Conservation (phyloP, 2,888 invertebrate species). For the Xanthorhoe spadicearia region DNA sequence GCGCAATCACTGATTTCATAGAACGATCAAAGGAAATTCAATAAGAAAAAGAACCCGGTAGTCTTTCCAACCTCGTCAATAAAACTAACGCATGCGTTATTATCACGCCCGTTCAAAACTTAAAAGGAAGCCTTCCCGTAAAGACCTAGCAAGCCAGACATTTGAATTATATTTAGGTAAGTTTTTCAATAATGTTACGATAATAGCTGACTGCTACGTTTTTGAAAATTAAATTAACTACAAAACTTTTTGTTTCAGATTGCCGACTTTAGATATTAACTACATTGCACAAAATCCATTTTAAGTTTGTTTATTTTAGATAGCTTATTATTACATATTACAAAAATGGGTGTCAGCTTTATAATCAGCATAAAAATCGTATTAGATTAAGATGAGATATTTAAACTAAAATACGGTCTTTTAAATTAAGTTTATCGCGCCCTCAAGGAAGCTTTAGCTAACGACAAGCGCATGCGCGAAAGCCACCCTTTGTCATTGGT, state of each 20-base stretch:
- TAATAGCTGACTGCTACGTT: background rate
- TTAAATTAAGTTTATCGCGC: conserved; percentile 2
- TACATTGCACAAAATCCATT: background rate
- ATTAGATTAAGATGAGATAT: too few species aligned
- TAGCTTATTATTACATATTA: background rate
- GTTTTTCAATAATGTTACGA: background rate
- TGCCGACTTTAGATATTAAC: background rate
- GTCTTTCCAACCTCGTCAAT: background rate
- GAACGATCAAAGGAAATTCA: background rate
- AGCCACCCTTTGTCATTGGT: background rate
- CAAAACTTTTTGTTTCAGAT: background rate
- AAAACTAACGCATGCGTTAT: conserved; percentile 23
- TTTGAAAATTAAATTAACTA: background rate
- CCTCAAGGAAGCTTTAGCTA: conserved; percentile 1
- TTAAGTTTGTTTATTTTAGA: background rate
- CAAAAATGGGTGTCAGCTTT: background rate
- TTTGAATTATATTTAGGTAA: background rate
- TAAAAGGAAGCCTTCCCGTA: background rate
- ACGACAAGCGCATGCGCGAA: conserved; percentile 19
- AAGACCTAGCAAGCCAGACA: background rate
- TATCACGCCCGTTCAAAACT: conserved; percentile 14
- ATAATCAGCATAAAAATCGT: too few species aligned
- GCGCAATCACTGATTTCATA: background rate
- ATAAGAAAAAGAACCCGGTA: background rate
- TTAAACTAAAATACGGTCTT: background rate